Evolutionary conservation across 2,888 invertebrate species (phyloP), one percentile per base, ranked within the genome.

Genomic region (Lucinisca nassula): DNA sequence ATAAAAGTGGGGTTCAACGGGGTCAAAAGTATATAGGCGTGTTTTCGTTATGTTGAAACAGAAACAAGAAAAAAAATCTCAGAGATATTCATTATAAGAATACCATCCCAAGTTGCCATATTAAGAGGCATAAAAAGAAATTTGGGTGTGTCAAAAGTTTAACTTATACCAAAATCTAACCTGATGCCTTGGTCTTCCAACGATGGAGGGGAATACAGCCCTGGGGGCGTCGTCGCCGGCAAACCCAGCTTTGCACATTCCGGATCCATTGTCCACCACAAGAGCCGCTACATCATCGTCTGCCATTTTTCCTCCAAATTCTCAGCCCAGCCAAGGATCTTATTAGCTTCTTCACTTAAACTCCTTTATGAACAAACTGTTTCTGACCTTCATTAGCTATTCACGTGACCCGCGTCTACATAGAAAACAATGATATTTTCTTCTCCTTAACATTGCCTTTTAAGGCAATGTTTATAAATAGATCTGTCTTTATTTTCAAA

Each of bases 361-460:
- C 14, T 45, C 58, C 27, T 27, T 58, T 58, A 27, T 27, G 24
- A 58, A 58, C n/a, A 51, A 12, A 51, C 4, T 21, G 10, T 51
- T 6, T 24, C 10, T 17, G n/a, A 17, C 58, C 27, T 27, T 10
- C 8, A 58, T 58, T 58, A 58, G 24, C 3, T 79, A 79, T 79
- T 49, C 79, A 79, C 21, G 24, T 79, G 79, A 79, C 35, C 79
- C 35, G 55, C 72, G 35, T 72, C 55, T 51, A 72, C 78, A 40
- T 40, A 37, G 67, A 78, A 78, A 58, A 58, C 27, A 2, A 6
- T 27, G 21, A 27, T 10, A 2, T 24, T 58, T 58, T 58, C 58
- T 58, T 8, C 27, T 58, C 58, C 24, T 58, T 27, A n/a, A n/a
- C n/a, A n/a, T 27, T 58, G 27, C 58, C 58, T 58, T 58, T 27